Evolutionary conservation across 2,888 invertebrate species (phyloP), one percentile per base, ranked within the genome.

Genomic region (Pyrrhia umbra): DNA sequence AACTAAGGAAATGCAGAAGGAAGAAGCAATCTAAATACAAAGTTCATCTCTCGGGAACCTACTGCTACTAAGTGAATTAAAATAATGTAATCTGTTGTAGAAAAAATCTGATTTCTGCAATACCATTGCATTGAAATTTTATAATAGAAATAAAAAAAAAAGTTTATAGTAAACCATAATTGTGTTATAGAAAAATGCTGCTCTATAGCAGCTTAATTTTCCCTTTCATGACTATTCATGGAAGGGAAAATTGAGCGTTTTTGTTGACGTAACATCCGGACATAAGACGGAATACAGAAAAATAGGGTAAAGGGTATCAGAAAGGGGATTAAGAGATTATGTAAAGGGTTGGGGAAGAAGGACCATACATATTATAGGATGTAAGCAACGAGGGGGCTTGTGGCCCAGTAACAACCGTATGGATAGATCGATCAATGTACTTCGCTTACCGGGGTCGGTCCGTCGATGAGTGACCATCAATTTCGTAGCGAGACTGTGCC

Each of bases 281-380:
- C 16, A 43, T 30, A 63, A 63, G 63, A 37, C 20, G 34, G 63
- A 34, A 52, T 52, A 52, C 8, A 43, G 63, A 63, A 43, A 23
- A 34, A 52, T n/a, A n/a, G 23, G 40, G 20, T 9, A 13, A 30
- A 63, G 42, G 63, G 34, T 23, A 25, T 2, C 42, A 42, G 51
- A 62, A 51, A 37, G 52, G 51, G 42, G 63, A 52, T 63, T 62
- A 63, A 63, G 52, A 63, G 63, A 63, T 52, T 43, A 63, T 16
- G n/a, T 16, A n/a, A 62, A 52, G 34, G 34, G 16, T 62, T 4
- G 13, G n/a, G 23, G 39, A 8, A 10, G 13, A 6, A 2, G 30
- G 13, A 20, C 16, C n/a, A 2, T 50, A 30, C 20, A 34, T 34
- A 34, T 52, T 34, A 63, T 25, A 15, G 20, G 16, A 63, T 62